Conservation (phyloP, 2,888 invertebrate species). For the Ypsolopha scabrella region DNA sequence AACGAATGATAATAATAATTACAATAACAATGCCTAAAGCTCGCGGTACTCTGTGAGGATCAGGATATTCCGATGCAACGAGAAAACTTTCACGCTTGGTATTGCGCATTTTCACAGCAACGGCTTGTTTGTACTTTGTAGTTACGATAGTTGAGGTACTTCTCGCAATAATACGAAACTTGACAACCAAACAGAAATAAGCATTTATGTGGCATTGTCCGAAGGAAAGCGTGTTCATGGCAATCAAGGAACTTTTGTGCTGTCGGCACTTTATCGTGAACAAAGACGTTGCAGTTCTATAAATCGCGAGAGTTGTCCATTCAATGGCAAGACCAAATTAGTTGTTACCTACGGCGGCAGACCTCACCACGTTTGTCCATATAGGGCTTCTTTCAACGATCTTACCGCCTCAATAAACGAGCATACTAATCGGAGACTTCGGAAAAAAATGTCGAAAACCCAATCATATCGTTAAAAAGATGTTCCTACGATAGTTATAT, state of each 20-base stretch:
- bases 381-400: background rate
- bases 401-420: conserved; percentile 1
- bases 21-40: background rate
- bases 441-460: background rate
- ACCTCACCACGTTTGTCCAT: background rate
- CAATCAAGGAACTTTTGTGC: conserved; percentile 35
- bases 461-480: conserved; percentile 1
- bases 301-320: conserved; percentile 2
- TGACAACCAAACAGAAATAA: conserved; percentile 35
- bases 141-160: conserved; percentile 29
- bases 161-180: conserved; percentile 34
- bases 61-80: background rate
- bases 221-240: conserved; percentile 27
- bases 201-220: conserved; percentile 58
- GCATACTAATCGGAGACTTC: background rate
- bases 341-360: conserved; percentile 2
- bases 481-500: background rate
- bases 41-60: background rate
- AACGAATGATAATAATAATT: too few species aligned
- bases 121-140: conserved; percentile 40
- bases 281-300: conserved; percentile 5
- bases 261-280: conserved; percentile 19
- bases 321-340: conserved; percentile 4
- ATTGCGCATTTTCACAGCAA: conserved; percentile 20
- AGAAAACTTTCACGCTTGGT: background rate